Conservation (phyloP, 2,888 invertebrate genomes). For the Branchipolynoe longqiensis region DNA sequence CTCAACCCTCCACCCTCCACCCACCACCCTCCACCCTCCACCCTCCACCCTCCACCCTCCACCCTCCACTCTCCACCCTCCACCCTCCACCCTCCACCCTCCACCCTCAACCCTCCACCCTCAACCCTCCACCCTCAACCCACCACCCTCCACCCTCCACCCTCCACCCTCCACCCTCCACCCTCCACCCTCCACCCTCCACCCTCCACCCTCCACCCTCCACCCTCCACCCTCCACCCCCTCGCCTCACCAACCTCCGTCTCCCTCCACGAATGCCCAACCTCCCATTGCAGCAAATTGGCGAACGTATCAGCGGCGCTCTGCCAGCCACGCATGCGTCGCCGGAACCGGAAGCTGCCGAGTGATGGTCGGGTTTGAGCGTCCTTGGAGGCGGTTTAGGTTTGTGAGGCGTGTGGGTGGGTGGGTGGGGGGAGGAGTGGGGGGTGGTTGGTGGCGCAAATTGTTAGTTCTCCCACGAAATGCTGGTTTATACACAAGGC, state of each 20-base stretch:
- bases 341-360: neutral
- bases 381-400: neutral
- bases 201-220: neutral
- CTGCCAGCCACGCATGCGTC: neutral
- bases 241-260: neutral
- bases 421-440: neutral
- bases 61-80: too few relatives aligned
- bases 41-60: too few relatives aligned
- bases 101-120: too few relatives aligned
- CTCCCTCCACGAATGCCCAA: neutral
- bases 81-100: too few relatives aligned
- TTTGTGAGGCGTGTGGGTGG: neutral
- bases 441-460: neutral
- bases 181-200: neutral
- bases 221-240: neutral
- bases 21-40: too few relatives aligned
- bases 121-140: too few relatives aligned
- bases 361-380: neutral
- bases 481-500: conserved; percentile 30
- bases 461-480: conserved; percentile 26
- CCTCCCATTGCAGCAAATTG: neutral
- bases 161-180: too few relatives aligned
- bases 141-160: too few relatives aligned
- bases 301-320: neutral
- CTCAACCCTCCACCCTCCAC: too few relatives aligned